These are phyloP conservation scores for Neomorphus geoffroyi DNA, from an alignment of 2,797 vertebrate species.

Conservation along the genomic window DNA sequence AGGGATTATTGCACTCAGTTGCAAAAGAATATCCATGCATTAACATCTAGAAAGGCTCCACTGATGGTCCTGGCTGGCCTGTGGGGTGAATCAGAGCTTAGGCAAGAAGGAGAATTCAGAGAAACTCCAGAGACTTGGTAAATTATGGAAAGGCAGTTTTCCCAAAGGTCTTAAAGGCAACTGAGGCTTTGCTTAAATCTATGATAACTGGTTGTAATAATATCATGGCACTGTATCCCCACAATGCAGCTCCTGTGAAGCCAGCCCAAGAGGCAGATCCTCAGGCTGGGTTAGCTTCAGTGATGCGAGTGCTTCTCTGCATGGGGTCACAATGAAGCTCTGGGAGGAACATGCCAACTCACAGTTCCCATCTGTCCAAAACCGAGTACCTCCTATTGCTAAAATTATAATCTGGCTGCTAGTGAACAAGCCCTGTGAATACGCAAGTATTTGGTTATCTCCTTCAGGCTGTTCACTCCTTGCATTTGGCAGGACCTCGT, in stretches of 20 bases:
- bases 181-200: neutral
- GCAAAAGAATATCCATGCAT: neutral
- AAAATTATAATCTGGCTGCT: conserved; percentile 21
- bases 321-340: conserved; percentile 16
- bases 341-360: neutral
- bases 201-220: neutral
- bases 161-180: neutral
- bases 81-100: neutral
- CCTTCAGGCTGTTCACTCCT: neutral
- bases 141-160: conserved; percentile 10
- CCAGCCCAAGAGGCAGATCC: neutral
- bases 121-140: neutral
- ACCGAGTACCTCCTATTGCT: neutral
- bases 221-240: neutral
- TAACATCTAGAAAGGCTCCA: conserved; percentile 22
- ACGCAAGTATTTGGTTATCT: conserved; percentile 1
- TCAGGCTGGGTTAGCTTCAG: neutral
- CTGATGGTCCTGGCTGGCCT: neutral
- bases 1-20: neutral
- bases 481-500: neutral
- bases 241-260: neutral
- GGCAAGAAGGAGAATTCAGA: neutral
- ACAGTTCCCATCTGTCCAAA: conserved; percentile 33
- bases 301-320: neutral
- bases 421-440: neutral